A percentile compares a stretch with the other conserved stretches of the same genome.
phyloP scores from a whole-genome alignment of 2,888 invertebrate genomes.

The Microchrysa polita region DNA sequence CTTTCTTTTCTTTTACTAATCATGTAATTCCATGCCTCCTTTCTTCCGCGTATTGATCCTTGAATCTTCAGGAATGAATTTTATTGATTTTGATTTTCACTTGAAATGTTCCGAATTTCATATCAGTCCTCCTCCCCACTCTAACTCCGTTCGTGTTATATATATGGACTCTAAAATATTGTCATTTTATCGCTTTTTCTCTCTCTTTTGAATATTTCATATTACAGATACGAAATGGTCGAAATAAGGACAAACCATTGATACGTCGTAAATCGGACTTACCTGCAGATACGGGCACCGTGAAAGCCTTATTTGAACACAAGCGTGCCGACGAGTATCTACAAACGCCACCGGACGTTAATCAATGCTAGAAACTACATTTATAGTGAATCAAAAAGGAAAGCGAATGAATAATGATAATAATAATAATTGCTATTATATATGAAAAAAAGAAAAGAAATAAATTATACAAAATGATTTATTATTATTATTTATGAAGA shows the following conservation, averaged over 20 bases:
- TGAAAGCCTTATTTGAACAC: slow-evolving; percentile 91
- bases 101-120: too few species aligned
- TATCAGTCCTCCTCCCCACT: too few species aligned
- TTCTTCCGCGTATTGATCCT: too few species aligned
- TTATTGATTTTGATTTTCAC: too few species aligned
- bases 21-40: too few species aligned
- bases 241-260: slow-evolving; percentile 85
- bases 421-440: slow-evolving; percentile 20
- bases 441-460: too few species aligned
- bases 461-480: slow-evolving; percentile 44
- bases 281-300: slow-evolving; percentile 91
- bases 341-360: slow-evolving; percentile 84
- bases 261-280: slow-evolving; percentile 95
- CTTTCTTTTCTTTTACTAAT: too few species aligned
- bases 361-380: slow-evolving; percentile 86
- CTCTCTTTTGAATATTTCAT: neutral
- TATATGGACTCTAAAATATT: neutral
- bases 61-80: too few species aligned
- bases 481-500: slow-evolving; percentile 41
- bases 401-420: too few species aligned
- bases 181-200: neutral
- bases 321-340: slow-evolving; percentile 92
- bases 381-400: slow-evolving; percentile 1
- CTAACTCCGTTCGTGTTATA: neutral
- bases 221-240: slow-evolving; percentile 70